Evolutionary conservation across 2,113 vertebrate genomes (phyloP).

Genomic region (Ranitomeya imitator): DNA sequence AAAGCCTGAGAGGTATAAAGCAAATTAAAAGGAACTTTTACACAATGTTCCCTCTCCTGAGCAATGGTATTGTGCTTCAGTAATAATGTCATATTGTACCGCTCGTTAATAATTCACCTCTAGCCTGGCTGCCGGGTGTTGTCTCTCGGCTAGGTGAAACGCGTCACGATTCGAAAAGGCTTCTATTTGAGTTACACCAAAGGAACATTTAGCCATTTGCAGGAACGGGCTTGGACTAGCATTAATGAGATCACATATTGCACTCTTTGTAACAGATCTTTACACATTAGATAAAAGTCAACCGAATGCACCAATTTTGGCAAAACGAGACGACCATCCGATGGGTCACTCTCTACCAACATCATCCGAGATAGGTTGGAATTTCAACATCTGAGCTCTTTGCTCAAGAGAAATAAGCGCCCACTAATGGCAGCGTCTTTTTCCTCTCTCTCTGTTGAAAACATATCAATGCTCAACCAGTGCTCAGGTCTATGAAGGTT

Average conservation of each 20-base stretch:
- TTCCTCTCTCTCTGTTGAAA: too few species aligned
- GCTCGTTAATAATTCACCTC: not conserved
- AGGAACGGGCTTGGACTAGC: not conserved
- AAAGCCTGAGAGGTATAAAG: not conserved
- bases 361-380: too few species aligned
- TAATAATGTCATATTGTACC: not conserved
- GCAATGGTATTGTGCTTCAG: not conserved
- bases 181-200: conserved; percentile 3
- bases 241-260: not conserved
- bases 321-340: too few species aligned
- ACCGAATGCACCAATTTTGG: too few species aligned
- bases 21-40: not conserved
- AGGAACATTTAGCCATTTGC: not conserved
- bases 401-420: too few species aligned
- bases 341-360: too few species aligned
- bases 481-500: too few species aligned
- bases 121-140: not conserved
- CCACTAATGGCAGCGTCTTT: too few species aligned
- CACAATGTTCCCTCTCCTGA: not conserved
- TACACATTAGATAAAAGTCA: too few species aligned
- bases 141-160: not conserved
- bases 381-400: too few species aligned
- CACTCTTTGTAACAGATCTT: too few species aligned
- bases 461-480: too few species aligned
- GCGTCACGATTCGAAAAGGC: not conserved